These are phyloP conservation scores for Peromyscus polionotus DNA, from an alignment of 2,113 vertebrate genomes.

Conservation along the genomic window DNA sequence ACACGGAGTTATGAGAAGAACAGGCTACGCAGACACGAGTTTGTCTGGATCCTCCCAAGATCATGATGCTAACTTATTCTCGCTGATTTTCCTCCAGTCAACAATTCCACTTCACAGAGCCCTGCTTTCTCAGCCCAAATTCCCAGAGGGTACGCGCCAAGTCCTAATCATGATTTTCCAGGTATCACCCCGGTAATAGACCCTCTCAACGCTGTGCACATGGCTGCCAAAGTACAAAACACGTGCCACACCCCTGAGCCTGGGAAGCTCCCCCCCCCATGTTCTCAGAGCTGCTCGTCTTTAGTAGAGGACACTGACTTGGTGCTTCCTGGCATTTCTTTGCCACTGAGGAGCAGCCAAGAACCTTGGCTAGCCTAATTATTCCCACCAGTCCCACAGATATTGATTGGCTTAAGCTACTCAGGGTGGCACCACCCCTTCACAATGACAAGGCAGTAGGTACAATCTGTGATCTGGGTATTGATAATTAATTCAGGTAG, in stretches of 20 bases:
- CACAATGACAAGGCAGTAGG: not conserved
- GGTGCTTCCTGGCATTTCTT: not conserved
- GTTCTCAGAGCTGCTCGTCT: not conserved
- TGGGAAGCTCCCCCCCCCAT: too few relatives aligned
- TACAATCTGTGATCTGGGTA: not conserved
- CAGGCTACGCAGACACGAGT: not conserved
- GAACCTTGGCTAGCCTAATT: not conserved
- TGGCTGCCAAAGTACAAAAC: too few relatives aligned
- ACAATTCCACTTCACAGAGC: not conserved
- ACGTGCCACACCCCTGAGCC: not conserved
- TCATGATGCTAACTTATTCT: not conserved
- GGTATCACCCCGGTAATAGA: not conserved
- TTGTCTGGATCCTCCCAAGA: not conserved
- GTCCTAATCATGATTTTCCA: not conserved
- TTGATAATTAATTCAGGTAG: not conserved
- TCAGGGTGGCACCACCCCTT: not conserved
- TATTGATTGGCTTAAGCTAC: not conserved
- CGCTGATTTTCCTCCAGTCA: not conserved
- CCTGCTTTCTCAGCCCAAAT: not conserved
- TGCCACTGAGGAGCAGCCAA: not conserved
- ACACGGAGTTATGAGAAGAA: conserved; percentile 4
- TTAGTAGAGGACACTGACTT: too few relatives aligned
- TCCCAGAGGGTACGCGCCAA: not conserved
- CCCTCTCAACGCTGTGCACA: not conserved
- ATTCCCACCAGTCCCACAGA: not conserved